Base-by-base conservation (phyloP, 2,888 invertebrate species). In the Eudasyphora cyanicolor region DNA sequence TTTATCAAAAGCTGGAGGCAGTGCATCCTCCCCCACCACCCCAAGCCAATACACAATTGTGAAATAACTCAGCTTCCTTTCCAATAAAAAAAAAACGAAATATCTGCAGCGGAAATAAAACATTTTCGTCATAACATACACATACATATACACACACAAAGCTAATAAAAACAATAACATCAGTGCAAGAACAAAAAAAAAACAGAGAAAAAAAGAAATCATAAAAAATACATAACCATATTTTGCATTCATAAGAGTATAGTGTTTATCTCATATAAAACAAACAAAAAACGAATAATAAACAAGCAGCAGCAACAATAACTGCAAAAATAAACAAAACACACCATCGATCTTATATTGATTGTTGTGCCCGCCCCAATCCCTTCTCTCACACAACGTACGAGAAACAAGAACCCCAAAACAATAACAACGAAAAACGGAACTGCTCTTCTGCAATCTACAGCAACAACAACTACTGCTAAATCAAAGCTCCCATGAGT, bases 71-170 rank as follows among this genome's bases (percentile, higher is more conserved):
- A 45, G 57, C 54, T 71, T 42, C 42, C 21, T 74, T 76, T 49
- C n/a, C 42, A 62, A 49, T 35, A 71, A 62, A 8, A 54, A 54
- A 51, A 38, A 24, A 54, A 49, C n/a, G n/a, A n/a, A n/a, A 71
- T 38, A 62, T 2, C n/a, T 32, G 38, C 79, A 85, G 69, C 83
- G 82, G 82, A 83, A 85, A 85, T 76, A 82, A 80, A 80, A 82
- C 62, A 84, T 80, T 82, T 86, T 80, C 77, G 71, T 35, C 60
- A 77, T 69, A 12, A 60, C 32, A 73, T 14, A 38, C 8, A 38
- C 38, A 38, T 38, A 38, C 38, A 45, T 12, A 45, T 2, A n/a
- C n/a, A 45, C 74, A 38, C 75, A n/a, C n/a, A n/a, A n/a, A n/a
- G n/a, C n/a, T n/a, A n/a, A n/a, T n/a, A n/a, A n/a, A n/a, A n/a